These are phyloP conservation scores for Phenacoccus solenopsis DNA, from an alignment of 1,140 invertebrate genomes.

Conservation along the genomic window DNA sequence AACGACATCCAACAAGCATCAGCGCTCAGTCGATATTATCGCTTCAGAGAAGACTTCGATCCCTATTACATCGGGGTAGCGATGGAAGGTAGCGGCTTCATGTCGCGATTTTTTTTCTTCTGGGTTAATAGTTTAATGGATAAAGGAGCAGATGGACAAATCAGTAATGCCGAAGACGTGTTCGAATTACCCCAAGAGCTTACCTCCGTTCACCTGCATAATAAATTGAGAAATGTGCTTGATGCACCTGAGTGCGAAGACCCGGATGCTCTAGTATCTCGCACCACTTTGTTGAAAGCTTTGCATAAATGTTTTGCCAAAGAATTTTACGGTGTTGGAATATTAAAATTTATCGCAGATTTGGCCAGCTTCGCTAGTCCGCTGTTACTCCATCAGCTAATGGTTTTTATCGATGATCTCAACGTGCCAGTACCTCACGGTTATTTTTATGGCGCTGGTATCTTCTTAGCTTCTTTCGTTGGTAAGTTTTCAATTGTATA, in stretches of 20 bases:
- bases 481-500: constrained; percentile 34
- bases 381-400: constrained; percentile 68
- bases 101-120: constrained; percentile 65
- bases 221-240: constrained; percentile 42
- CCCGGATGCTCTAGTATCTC: constrained; percentile 21
- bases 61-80: constrained; percentile 59
- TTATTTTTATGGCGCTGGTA: constrained; percentile 63
- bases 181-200: constrained; percentile 67
- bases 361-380: constrained; percentile 74
- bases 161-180: constrained; percentile 65
- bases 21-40: constrained; percentile 39
- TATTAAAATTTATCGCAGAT: constrained; percentile 76
- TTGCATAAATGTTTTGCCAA: constrained; percentile 52
- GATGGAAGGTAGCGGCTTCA: constrained; percentile 54
- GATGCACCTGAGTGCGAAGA: constrained; percentile 25
- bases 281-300: constrained; percentile 24
- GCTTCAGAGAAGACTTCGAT: constrained; percentile 50
- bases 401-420: constrained; percentile 66
- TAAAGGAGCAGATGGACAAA: constrained; percentile 59
- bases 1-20: constrained; percentile 37
- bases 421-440: constrained; percentile 50
- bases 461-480: constrained; percentile 52
- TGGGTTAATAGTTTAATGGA: constrained; percentile 79
- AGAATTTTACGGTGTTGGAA: constrained; percentile 78
- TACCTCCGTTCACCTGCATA: constrained; percentile 44